phyloP scores from a whole-genome alignment of 1,140 invertebrate species.

The Brachionus paranguensis region DNA sequence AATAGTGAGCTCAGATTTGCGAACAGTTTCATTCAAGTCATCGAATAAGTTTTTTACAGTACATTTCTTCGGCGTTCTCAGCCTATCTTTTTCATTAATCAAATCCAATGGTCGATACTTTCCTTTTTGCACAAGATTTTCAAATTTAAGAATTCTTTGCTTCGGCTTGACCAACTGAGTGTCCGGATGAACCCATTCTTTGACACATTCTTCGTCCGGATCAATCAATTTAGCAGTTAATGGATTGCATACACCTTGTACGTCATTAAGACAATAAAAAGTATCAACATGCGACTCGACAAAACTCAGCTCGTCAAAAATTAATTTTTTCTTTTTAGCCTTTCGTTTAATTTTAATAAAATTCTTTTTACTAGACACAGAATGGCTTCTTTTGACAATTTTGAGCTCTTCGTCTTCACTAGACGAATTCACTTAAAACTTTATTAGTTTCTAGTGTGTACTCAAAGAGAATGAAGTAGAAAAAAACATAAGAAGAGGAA shows the following conservation, averaged over 20 bases:
- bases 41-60: background rate
- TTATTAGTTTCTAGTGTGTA: background rate
- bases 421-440: background rate
- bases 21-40: background rate
- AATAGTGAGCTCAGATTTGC: background rate
- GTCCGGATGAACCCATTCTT: constrained; percentile 32
- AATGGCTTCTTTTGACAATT: background rate
- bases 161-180: background rate
- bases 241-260: constrained; percentile 3
- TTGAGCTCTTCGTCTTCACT: background rate
- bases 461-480: background rate
- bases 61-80: background rate
- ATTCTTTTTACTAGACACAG: background rate
- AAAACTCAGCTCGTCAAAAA: constrained; percentile 16
- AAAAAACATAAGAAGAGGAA: too few relatives aligned
- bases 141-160: background rate
- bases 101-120: constrained; percentile 17
- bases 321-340: constrained; percentile 21
- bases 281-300: constrained; percentile 25
- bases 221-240: background rate
- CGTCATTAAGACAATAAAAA: background rate
- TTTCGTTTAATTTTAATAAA: constrained; percentile 22
- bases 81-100: background rate
- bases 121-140: background rate
- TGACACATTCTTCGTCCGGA: background rate